These are phyloP conservation scores for Gasteruption jaculator DNA, from an alignment of 2,888 invertebrate species.

Conservation along the genomic window DNA sequence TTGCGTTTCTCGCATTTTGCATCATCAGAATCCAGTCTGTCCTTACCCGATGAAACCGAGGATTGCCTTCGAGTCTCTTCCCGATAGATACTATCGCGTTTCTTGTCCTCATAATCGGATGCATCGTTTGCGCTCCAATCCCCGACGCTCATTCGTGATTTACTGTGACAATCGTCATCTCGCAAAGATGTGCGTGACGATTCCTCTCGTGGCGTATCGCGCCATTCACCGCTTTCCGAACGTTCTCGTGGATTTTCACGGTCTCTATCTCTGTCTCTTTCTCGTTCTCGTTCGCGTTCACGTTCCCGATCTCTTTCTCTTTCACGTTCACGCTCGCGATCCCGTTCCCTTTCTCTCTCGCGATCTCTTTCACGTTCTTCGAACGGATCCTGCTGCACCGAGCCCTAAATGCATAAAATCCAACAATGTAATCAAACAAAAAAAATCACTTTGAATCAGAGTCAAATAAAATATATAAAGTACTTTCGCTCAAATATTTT, in stretches of 20 bases:
- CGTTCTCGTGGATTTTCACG: conserved; percentile 32
- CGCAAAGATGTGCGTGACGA: conserved; percentile 49
- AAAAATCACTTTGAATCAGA: background rate
- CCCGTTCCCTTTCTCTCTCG: conserved; percentile 9
- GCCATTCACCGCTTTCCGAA: conserved; percentile 40
- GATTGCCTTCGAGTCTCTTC: conserved; percentile 51
- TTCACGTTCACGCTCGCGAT: conserved; percentile 20
- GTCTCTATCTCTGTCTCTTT: conserved; percentile 26
- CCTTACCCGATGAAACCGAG: conserved; percentile 61
- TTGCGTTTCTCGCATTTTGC: conserved; percentile 53
- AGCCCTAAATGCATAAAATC: no score
- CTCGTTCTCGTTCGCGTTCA: conserved; percentile 20
- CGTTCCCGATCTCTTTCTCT: conserved; percentile 27
- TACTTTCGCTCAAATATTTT: conserved; percentile 30
- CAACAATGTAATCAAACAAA: no score
- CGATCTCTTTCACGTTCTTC: conserved; percentile 32
- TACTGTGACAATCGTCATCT: conserved; percentile 41
- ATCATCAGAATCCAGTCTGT: conserved; percentile 60
- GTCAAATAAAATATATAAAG: conserved; percentile 4
- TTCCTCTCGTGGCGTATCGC: conserved; percentile 34
- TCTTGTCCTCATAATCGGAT: conserved; percentile 46
- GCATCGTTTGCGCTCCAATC: conserved; percentile 42
- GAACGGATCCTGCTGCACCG: conserved; percentile 34
- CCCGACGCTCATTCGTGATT: no score
- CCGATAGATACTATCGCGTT: conserved; percentile 37